Percentiles rank a stretch among this genome's conserved stretches.
phyloP scores from a whole-genome alignment of 2,888 invertebrate genomes.

The Herminia tarsipennalis region DNA sequence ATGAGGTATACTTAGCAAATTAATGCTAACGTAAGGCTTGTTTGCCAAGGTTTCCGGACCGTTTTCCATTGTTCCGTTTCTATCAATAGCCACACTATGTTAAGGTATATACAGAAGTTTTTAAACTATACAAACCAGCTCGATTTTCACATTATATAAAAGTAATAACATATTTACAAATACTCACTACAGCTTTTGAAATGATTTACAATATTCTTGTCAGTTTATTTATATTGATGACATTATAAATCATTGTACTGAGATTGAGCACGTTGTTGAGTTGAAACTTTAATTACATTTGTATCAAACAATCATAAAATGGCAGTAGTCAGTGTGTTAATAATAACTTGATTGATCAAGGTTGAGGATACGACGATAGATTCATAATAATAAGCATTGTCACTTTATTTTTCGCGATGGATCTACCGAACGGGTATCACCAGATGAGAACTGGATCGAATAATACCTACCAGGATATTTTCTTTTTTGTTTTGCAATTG shows the following conservation, averaged over 20 bases:
- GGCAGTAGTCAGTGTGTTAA: not conserved
- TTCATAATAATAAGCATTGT: no score
- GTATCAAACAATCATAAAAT: slow-evolving; percentile 8
- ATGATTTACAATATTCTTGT: slow-evolving; percentile 20
- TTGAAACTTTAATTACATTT: slow-evolving; percentile 21
- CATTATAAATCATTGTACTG: slow-evolving; percentile 29
- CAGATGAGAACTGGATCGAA: no score
- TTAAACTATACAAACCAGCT: slow-evolving; percentile 6
- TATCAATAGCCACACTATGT: slow-evolving; percentile 12
- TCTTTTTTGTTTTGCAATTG: no score
- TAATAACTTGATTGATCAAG: slow-evolving; percentile 5
- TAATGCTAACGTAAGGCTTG: slow-evolving; percentile 15
- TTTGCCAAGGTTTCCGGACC: slow-evolving; percentile 29
- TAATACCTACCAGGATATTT: no score
- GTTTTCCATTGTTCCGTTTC: slow-evolving; percentile 17
- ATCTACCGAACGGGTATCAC: no score
- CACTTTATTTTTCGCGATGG: no score
- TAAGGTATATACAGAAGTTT: slow-evolving; percentile 1
- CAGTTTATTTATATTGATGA: slow-evolving; percentile 37
- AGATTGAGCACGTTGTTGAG: slow-evolving; percentile 19
- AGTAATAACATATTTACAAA: slow-evolving; percentile 23
- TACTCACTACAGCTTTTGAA: slow-evolving; percentile 17
- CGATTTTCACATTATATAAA: slow-evolving; percentile 11
- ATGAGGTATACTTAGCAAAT: slow-evolving; percentile 25
- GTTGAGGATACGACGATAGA: not conserved